Evolutionary conservation across 2,797 vertebrate species (phyloP), one percentile per base, ranked within the genome.

Genomic region (Percopsis omiscomaycus): DNA sequence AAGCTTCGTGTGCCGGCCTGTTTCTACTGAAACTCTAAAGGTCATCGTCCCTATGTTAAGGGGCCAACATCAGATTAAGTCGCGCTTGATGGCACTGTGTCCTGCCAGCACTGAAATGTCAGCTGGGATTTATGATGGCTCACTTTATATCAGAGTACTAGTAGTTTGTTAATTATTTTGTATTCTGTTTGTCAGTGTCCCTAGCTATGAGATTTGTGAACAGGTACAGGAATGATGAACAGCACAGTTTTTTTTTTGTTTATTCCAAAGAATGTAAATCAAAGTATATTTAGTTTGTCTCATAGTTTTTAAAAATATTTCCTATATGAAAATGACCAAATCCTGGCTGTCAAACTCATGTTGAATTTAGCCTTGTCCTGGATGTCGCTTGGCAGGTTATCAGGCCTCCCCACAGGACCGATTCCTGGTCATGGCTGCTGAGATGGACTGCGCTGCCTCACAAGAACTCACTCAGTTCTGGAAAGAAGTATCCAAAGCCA

Each of bases 351-450:
- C 16, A 2, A 6, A 15, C n/a, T 16, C 55, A 27, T 27, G 15
- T 9, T 61, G 2, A 3, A 42, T 46, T 27, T 27, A 15, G 3
- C 44, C 0, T 28, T 47, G 5, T 2, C 27, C 4, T 50, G 14
- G 50, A 4, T 78, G 15, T 56, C 50, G 61, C 52, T 15, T 0
- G 62, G 12, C 86, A 97, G 96, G 94, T 66, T 94, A 93, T 80
- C 90, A 91, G 42, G 95, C 95, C n/a, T 98, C 95, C 27, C 93
- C 93, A 27, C 95, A 97, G 80, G 96, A 98, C 89, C 90, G 95
- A 37, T 98, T 99, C 83, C 87, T 98, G 78, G 91, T 98, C 16
- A 98, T 98, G 96, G 96, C 95, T 22, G 96, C 97, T 14, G 96
- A 98, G 90, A 96, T 98, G 95, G 95, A 98, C 32, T 81, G 82